phyloP scores from a whole-genome alignment of 2,113 vertebrate genomes.

The Miniopterus natalensis region DNA sequence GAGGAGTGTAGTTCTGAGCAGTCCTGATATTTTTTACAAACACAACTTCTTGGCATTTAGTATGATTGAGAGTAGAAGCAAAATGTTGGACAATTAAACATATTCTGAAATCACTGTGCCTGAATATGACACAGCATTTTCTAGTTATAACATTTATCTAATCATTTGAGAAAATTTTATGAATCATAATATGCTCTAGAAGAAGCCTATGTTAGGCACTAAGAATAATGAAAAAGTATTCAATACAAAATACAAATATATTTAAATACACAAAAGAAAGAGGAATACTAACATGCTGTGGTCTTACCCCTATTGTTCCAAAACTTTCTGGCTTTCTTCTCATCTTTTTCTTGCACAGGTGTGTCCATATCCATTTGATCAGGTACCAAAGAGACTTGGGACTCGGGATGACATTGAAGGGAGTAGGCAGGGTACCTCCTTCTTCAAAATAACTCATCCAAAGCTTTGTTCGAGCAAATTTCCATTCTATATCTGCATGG shows the following conservation, averaged over 20 bases:
- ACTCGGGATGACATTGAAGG: constrained; percentile 98
- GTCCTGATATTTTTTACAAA: background rate
- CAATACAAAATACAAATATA: background rate
- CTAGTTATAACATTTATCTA: background rate
- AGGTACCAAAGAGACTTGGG: constrained; percentile 97
- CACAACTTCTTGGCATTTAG: background rate
- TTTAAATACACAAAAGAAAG: background rate
- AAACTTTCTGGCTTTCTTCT: constrained; percentile 93
- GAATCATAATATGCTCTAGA: background rate
- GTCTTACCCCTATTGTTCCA: constrained; percentile 95
- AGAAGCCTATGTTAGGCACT: background rate
- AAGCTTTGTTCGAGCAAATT: constrained; percentile 98
- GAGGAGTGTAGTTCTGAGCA: background rate
- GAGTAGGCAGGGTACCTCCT: constrained; percentile 97
- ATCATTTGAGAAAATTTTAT: background rate
- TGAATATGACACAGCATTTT: background rate
- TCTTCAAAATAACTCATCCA: constrained; percentile 99
- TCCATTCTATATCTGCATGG: constrained; percentile 99
- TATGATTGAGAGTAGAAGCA: background rate
- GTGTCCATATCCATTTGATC: constrained; percentile 92
- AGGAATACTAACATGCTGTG: background rate
- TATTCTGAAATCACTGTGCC: background rate
- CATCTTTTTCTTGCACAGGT: constrained; percentile 91
- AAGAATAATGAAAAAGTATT: background rate
- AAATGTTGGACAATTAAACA: background rate